A percentile compares a stretch with the other conserved stretches of the same genome.
These are phyloP conservation scores for Biston stratarius DNA, from an alignment of 2,888 invertebrate species.

Conservation along the genomic window DNA sequence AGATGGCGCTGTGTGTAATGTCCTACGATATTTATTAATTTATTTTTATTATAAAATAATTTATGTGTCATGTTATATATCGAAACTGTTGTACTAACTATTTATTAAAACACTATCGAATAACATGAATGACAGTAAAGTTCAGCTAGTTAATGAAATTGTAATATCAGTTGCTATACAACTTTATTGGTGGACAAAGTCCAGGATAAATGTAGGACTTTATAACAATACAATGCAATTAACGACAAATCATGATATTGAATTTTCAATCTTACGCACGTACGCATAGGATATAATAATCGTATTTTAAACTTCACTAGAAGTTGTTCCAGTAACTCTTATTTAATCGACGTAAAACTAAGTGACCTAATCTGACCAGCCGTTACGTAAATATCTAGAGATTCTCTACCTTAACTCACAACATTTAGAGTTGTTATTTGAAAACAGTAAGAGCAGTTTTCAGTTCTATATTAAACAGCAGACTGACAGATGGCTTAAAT, in stretches of 20 bases:
- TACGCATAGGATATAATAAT: background rate
- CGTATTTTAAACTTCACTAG: background rate
- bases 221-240: slow-evolving; percentile 15
- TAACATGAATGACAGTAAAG: background rate
- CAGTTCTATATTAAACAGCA: slow-evolving; percentile 18
- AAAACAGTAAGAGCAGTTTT: background rate
- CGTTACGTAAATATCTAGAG: background rate
- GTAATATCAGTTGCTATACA: slow-evolving; percentile 16
- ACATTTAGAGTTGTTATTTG: background rate
- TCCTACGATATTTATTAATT: no score
- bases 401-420: background rate
- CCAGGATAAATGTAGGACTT: slow-evolving; percentile 44
- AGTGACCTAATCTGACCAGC: slow-evolving; percentile 25
- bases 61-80: no score
- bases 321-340: slow-evolving; percentile 16
- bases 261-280: slow-evolving; percentile 18
- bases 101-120: background rate
- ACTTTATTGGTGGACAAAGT: slow-evolving; percentile 52
- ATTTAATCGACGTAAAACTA: slow-evolving; percentile 13
- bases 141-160: slow-evolving; percentile 43
- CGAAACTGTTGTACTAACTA: no score
- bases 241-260: background rate
- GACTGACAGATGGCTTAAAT: slow-evolving; percentile 42
- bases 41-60: no score
- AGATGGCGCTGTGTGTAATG: no score